Percentiles rank a stretch among this genome's conserved stretches.
Evolutionary conservation across 2,797 vertebrate genomes (phyloP).

Genomic region (Peromyscus eremicus): DNA sequence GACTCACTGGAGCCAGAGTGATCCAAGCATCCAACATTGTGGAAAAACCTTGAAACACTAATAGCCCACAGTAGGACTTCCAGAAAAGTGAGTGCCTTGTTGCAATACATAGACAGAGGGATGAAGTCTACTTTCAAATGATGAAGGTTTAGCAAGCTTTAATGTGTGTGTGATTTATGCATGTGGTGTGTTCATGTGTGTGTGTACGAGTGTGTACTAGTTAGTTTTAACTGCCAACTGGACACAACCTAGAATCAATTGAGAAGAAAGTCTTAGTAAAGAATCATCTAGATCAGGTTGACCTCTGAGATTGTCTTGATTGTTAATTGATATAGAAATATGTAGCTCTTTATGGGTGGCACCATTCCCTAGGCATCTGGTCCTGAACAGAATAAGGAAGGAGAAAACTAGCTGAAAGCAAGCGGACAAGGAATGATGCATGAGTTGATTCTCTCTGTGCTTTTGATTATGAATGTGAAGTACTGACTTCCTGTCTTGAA

Average conservation of each 20-base stretch:
- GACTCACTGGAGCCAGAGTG: not conserved
- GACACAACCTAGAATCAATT: not conserved
- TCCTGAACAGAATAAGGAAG: not conserved
- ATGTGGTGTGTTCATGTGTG: not conserved
- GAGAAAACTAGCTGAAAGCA: not conserved
- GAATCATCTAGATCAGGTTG: not conserved
- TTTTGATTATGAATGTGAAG: not conserved
- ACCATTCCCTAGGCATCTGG: not conserved
- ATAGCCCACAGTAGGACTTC: not conserved
- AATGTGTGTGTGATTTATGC: too few species aligned
- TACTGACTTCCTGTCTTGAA: not conserved
- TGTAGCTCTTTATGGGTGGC: not conserved
- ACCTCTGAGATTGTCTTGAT: not conserved
- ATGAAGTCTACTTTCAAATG: not conserved
- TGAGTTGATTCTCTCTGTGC: not conserved
- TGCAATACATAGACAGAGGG: not conserved
- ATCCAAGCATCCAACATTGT: not conserved
- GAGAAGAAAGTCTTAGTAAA: not conserved
- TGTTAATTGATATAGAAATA: not conserved
- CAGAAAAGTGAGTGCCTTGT: not conserved
- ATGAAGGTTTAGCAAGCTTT: not conserved
- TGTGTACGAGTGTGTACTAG: not conserved
- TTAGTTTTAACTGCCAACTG: not conserved
- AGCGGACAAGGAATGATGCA: not conserved
- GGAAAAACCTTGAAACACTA: not conserved